phyloP scores from a whole-genome alignment of 2,888 invertebrate genomes.

The Noctuana brunneofusca region DNA sequence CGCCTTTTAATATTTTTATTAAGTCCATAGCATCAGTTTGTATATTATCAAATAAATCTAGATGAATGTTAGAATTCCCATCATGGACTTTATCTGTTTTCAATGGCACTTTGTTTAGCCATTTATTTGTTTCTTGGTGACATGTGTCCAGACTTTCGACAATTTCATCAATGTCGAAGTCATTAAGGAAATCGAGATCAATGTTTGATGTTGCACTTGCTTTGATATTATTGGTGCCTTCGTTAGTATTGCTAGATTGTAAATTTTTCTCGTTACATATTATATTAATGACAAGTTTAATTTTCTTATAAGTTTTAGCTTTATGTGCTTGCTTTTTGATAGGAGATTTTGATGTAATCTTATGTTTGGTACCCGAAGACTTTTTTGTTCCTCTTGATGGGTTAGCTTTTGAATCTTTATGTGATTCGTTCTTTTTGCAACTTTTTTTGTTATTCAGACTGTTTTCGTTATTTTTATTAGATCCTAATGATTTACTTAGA shows the following conservation, averaged over 20 bases:
- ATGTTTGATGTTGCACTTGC: constrained; percentile 38
- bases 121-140: constrained; percentile 33
- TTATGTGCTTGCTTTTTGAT: constrained; percentile 21
- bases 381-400: not conserved
- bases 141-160: constrained; percentile 53
- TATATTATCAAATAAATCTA: not conserved
- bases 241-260: constrained; percentile 37
- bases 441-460: not conserved
- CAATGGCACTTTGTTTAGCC: not conserved
- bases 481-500: constrained; percentile 1
- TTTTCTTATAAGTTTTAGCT: constrained; percentile 43
- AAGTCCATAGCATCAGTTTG: constrained; percentile 17
- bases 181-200: constrained; percentile 66
- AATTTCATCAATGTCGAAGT: constrained; percentile 67
- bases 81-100: not conserved
- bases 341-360: constrained; percentile 10
- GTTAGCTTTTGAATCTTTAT: not conserved
- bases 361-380: not conserved
- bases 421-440: not conserved
- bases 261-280: constrained; percentile 42
- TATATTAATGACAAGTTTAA: constrained; percentile 57
- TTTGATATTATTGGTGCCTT: constrained; percentile 37
- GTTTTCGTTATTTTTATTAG: not conserved
- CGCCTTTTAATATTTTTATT: constrained; percentile 26
- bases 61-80: not conserved